Base-by-base conservation (phyloP, 2,888 invertebrate species). In the Acleris holmiana region DNA sequence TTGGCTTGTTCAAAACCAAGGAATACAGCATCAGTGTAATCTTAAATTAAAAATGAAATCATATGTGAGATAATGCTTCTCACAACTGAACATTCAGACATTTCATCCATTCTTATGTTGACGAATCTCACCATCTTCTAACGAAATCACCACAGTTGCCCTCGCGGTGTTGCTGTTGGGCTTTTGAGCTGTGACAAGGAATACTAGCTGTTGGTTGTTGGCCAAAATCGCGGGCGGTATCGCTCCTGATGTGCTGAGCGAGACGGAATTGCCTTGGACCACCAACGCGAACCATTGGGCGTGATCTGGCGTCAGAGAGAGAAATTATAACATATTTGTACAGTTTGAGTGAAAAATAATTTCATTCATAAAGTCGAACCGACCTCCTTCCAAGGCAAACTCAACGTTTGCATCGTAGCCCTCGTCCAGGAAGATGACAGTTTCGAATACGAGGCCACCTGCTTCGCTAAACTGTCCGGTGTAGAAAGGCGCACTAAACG, bases 311-410 rank as follows among this genome's bases (percentile, higher is more conserved):
- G 25, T 7, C 6, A 35, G 47, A 35, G 8, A 17, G 15, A n/a
- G 10, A 3, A n/a, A 17, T 40, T 15, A 21, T 40, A 23, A 13
- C 7, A 13, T 5, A 4, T 13, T 1, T 40, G 17, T 55, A 57
- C 41, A 40, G 0, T n/a, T 17, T 3, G 10, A 29, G 10, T 0
- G 29, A 2, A 10, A 29, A 29, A 8, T 29, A 29, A 3, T 10
- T 10, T 29, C 7, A 55, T 47, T 35, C 7, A 10, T 3, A 8
- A 18, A 21, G 17, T 25, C 3, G 5, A 15, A 57, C 21, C 15
- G 47, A 79, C 80, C 78, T 72, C 79, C 80, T 60, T 73, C 73
- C 1, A 82, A 68, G 21, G n/a, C 25, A 54, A 79, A 80, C 15
- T 51, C 58, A 1, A 81, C 78, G 15, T 55, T 67, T n/a, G 67